These are phyloP conservation scores for Halocaridina rubra DNA, from an alignment of 2,888 invertebrate genomes.

Conservation along the genomic window DNA sequence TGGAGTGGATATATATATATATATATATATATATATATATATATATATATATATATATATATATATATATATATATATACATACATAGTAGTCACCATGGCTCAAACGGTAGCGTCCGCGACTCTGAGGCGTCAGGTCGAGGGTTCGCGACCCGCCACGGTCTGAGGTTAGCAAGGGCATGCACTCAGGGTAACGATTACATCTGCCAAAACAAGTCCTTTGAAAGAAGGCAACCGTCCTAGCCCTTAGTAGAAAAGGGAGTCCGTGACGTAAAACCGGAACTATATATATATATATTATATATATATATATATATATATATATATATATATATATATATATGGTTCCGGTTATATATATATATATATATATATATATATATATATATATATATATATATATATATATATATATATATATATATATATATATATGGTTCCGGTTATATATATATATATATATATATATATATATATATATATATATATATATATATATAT, in stretches of 20 bases:
- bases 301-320: constrained; percentile 14
- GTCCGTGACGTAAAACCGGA: too few relatives aligned
- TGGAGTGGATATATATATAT: not conserved
- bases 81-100: too few relatives aligned
- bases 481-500: constrained; percentile 10
- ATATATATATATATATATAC: not conserved
- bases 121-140: too few relatives aligned
- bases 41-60: constrained; percentile 10
- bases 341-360: not conserved
- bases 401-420: not conserved
- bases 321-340: not conserved
- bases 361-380: not conserved
- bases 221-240: too few relatives aligned
- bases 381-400: constrained; percentile 14
- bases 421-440: too few relatives aligned
- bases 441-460: not conserved
- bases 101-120: too few relatives aligned
- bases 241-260: too few relatives aligned
- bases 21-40: constrained; percentile 1
- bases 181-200: too few relatives aligned
- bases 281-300: not conserved
- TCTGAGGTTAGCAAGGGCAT: too few relatives aligned
- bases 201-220: too few relatives aligned
- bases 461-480: constrained; percentile 1
- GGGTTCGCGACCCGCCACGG: too few relatives aligned